phyloP scores from a whole-genome alignment of 2,797 vertebrate species.

The Scomberomorus guttatus region DNA sequence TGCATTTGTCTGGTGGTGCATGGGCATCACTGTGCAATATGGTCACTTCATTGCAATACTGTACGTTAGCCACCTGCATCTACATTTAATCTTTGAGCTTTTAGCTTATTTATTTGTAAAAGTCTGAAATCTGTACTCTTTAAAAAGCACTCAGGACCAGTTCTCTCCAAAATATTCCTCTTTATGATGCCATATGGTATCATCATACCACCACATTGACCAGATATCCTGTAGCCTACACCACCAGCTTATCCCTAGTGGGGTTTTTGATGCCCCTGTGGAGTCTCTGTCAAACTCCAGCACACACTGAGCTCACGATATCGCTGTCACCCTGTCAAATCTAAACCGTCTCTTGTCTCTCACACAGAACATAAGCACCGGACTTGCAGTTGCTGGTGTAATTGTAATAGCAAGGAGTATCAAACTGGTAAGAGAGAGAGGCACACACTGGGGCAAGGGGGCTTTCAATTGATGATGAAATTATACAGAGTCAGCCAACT shows the following conservation, averaged over 20 bases:
- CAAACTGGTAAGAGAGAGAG: constrained; percentile 82
- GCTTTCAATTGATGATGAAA: neutral
- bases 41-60: neutral
- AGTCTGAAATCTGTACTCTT: neutral
- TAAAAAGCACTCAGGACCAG: neutral
- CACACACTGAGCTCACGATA: constrained; percentile 19
- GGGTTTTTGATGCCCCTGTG: constrained; percentile 12
- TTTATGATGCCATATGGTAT: neutral
- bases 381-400: constrained; percentile 81
- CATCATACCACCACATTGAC: neutral
- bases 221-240: neutral
- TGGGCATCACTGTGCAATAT: neutral
- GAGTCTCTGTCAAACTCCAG: constrained; percentile 1
- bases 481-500: neutral
- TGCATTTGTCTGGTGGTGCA: neutral
- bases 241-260: constrained; percentile 10
- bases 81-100: neutral
- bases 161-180: neutral
- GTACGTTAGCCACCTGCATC: neutral
- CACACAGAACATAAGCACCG: constrained; percentile 84
- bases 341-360: constrained; percentile 42
- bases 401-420: constrained; percentile 84
- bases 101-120: neutral
- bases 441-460: neutral
- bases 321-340: constrained; percentile 33